phyloP scores from a whole-genome alignment of 2,797 vertebrate genomes.

The Leptodactylus fallax region DNA sequence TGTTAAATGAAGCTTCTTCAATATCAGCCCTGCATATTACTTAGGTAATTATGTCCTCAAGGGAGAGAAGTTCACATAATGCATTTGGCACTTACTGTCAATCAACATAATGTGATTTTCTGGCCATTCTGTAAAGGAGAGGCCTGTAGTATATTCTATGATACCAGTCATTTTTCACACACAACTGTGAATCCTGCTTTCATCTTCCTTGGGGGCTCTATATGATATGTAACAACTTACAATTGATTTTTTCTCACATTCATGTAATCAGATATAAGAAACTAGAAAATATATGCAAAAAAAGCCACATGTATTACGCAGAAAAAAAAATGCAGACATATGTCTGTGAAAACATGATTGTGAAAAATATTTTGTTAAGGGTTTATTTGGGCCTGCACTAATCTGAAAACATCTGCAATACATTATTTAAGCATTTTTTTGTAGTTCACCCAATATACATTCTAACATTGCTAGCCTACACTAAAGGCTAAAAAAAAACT shows the following conservation, averaged over 20 bases:
- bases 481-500: too few species aligned
- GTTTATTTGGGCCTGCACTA: too few species aligned
- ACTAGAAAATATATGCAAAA: too few species aligned
- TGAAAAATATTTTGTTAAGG: too few species aligned
- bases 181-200: not conserved
- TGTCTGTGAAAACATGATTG: too few species aligned
- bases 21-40: constrained; percentile 16
- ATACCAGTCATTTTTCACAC: constrained; percentile 35
- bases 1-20: not conserved
- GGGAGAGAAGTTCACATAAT: constrained; percentile 40
- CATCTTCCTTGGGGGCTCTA: not conserved
- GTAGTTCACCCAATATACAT: too few species aligned
- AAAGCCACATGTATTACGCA: too few species aligned
- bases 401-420: too few species aligned
- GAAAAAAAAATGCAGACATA: too few species aligned
- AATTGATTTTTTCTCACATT: not conserved
- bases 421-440: too few species aligned
- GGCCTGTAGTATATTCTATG: constrained; percentile 38
- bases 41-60: constrained; percentile 39
- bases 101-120: constrained; percentile 50
- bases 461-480: too few species aligned
- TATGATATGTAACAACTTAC: constrained; percentile 1
- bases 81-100: constrained; percentile 47
- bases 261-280: not conserved
- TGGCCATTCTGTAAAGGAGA: constrained; percentile 12